Evolutionary conservation across 2,888 invertebrate genomes (phyloP), one percentile per base, ranked within the genome.

Genomic region (Oscheius sp.): DNA sequence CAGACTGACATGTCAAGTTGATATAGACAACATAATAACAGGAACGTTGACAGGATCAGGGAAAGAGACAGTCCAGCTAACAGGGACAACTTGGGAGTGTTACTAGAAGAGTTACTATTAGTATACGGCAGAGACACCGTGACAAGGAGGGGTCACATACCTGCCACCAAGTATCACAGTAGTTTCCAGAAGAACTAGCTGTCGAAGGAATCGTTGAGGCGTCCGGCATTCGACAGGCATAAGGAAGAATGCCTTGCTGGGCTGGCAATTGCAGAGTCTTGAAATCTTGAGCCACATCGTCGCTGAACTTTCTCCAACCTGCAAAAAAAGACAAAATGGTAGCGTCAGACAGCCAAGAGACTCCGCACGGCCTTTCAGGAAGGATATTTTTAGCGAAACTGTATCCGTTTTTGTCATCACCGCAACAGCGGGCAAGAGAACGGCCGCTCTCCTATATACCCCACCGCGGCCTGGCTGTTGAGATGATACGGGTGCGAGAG

Each of bases 341-440:
- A 35, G 48, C 35, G 55, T 73, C 73, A 73, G 73, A 73, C 73
- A 73, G 73, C 73, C 73, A 73, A 73, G 73, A 63, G 63, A 63
- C 51, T 73, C 73, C 7, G 55, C 73, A 73, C 32, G 32, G 32
- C 35, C 51, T n/a, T 73, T 73, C 73, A 47, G 73, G 29, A 37
- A 63, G 7, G 10, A 51, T 53, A 51, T 50, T 35, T 55, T 51
- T 65, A 60, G 73, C 73, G 73, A 73, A 72, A 73, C 73, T 32
- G 29, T 33, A 37, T 62, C 63, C 62, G 63, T 47, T 70, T 47
- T 42, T 70, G 47, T 59, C 70, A 57, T 70, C 70, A 70, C 59
- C 59, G 68, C 35, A 13, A 35, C 35, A 13, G 42, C 9, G 11
- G 13, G 21, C 9, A 1, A 2, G 59, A 21, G n/a, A 2, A 29